These are phyloP conservation scores for Drosophila picticornis DNA, from an alignment of 2,888 invertebrate species.

Conservation along the genomic window DNA sequence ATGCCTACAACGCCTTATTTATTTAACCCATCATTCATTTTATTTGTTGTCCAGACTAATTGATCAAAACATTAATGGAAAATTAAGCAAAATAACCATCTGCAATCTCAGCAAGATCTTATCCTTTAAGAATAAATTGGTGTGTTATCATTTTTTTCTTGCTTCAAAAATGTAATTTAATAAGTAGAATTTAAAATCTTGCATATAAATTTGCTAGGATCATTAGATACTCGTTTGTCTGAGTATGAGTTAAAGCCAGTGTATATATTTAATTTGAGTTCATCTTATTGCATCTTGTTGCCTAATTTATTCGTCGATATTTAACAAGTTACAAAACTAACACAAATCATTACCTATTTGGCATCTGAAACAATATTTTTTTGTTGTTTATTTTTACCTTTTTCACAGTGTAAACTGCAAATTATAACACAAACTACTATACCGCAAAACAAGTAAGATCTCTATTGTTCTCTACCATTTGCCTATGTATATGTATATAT, in stretches of 20 bases:
- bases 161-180: neutral
- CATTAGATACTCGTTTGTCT: neutral
- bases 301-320: slow-evolving; percentile 28
- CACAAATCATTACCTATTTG: slow-evolving; percentile 9
- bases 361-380: slow-evolving; percentile 40
- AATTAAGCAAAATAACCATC: slow-evolving; percentile 9
- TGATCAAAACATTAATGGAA: neutral
- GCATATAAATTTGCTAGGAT: neutral
- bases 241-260: neutral
- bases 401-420: slow-evolving; percentile 72
- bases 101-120: slow-evolving; percentile 1
- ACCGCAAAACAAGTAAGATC: slow-evolving; percentile 61
- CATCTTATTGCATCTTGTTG: slow-evolving; percentile 17
- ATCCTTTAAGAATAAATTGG: slow-evolving; percentile 16
- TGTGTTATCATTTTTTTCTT: slow-evolving; percentile 2
- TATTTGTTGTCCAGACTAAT: slow-evolving; percentile 26
- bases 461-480: slow-evolving; percentile 7
- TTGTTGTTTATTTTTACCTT: slow-evolving; percentile 43
- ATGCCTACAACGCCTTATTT: neutral
- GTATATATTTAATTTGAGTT: neutral
- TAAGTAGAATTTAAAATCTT: neutral
- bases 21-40: slow-evolving; percentile 13
- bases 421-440: slow-evolving; percentile 35
- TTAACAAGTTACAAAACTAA: slow-evolving; percentile 63
- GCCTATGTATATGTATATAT: neutral